A percentile compares a stretch with the other conserved stretches of the same genome.
Evolutionary conservation across 2,113 vertebrate genomes (phyloP).

Genomic region (Carettochelys insculpta): DNA sequence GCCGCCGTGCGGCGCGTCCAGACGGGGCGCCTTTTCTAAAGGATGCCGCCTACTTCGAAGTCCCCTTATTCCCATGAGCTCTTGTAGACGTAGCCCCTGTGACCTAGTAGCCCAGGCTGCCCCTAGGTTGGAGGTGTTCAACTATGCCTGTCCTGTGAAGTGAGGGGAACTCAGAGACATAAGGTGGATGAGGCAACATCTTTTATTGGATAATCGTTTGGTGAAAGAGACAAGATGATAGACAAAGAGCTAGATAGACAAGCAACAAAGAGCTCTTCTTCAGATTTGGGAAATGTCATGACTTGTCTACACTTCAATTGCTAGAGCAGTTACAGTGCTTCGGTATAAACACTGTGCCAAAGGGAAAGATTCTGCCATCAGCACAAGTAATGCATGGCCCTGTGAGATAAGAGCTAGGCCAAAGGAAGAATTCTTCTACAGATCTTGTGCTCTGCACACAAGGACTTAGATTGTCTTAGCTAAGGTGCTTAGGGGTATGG

Average conservation of each 20-base stretch:
- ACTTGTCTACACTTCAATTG: background rate
- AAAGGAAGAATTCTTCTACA: background rate
- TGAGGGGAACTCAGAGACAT: background rate
- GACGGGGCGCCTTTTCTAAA: too few relatives aligned
- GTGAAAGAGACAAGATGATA: background rate
- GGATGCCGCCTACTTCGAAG: too few relatives aligned
- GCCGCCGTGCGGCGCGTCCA: too few relatives aligned
- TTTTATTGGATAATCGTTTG: background rate
- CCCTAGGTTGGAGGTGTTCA: background rate
- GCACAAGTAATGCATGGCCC: background rate
- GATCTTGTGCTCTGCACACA: background rate
- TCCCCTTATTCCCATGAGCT: too few relatives aligned
- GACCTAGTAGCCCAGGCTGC: background rate
- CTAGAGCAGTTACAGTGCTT: background rate
- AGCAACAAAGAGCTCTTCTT: background rate
- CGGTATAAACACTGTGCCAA: background rate
- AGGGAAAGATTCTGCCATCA: background rate
- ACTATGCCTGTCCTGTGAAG: background rate
- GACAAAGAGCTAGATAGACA: too few relatives aligned
- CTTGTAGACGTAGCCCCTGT: too few relatives aligned
- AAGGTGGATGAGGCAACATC: background rate
- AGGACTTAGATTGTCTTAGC: background rate
- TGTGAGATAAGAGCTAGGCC: background rate
- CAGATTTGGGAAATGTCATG: background rate
- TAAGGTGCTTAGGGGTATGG: background rate